phyloP scores from a whole-genome alignment of 2,113 vertebrate genomes.

The Dicerorhinus sumatrensis region DNA sequence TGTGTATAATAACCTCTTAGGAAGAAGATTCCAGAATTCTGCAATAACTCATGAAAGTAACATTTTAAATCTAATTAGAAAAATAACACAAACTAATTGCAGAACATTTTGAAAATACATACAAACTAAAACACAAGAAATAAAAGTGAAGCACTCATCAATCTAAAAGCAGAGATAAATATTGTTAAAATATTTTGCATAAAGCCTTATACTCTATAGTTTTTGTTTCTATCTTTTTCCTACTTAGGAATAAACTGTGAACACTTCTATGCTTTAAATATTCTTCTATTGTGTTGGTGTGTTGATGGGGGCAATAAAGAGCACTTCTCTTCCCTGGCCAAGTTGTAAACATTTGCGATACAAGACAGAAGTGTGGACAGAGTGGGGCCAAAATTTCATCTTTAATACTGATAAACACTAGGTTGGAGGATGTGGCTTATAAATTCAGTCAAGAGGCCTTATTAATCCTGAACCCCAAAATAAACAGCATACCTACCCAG shows the following conservation, averaged over 20 bases:
- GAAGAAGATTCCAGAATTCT: background rate
- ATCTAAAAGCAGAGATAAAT: background rate
- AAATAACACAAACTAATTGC: background rate
- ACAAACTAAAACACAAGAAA: background rate
- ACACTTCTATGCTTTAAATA: background rate
- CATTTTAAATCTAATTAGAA: background rate
- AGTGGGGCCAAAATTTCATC: background rate
- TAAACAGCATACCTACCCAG: background rate
- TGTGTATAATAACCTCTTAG: background rate
- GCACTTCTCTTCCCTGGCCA: background rate
- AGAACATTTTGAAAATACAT: background rate
- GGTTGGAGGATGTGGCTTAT: background rate
- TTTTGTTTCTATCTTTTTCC: background rate
- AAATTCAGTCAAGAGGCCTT: background rate
- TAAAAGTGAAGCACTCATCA: background rate
- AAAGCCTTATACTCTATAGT: background rate
- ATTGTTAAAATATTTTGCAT: background rate
- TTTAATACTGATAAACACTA: background rate
- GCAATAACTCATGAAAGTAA: background rate
- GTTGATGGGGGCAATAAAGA: background rate
- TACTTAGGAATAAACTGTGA: background rate
- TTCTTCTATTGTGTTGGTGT: background rate
- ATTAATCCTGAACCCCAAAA: background rate
- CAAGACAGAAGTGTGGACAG: background rate
- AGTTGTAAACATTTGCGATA: background rate